Evolutionary conservation across 2,113 vertebrate species (phyloP), one percentile per base, ranked within the genome.

Genomic region (Neotoma lepida): DNA sequence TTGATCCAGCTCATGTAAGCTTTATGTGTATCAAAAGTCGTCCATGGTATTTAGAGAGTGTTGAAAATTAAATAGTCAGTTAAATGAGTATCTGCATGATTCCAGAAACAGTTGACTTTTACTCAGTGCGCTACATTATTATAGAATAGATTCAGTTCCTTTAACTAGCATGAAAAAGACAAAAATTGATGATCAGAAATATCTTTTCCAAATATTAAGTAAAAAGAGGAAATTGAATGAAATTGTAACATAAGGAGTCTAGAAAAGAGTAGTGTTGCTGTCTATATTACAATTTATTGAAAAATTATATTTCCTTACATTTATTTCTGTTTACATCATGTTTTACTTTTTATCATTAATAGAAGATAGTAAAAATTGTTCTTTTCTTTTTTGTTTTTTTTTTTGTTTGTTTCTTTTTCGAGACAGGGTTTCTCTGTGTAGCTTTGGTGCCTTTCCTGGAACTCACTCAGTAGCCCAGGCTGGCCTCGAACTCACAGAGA

Each of bases 51-150:
- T 73, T 58, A 89, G 77, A 77, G 17, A 41, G 0, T 86, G 6
- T 49, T 91, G 30, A 82, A 96, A 96, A 94, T 86, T 10, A 92
- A 87, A 78, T n/a, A 76, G 77, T 92, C n/a, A 58, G 13, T 46
- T 84, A 86, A 89, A 13, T 66, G 20, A 10, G 51, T 70, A 81
- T 81, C 76, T 95, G 15, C 46, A 92, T 85, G 13, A 89, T 80
- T 78, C 1, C 15, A 58, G 49, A 81, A 70, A 41, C 4, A 41
- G 49, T 93, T 73, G n/a, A 28, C 15, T 77, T 87, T 73, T 46
- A 64, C 58, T 94, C 24, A 63, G 0, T 85, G 63, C 20, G 73
- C 15, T 85, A 30, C 3, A 56, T 63, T 94, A 84, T 35, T 39
- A 88, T 74, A 22, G 22, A 18, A 14, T 15, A 41, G 24, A 82